Percentiles rank a stretch among this genome's conserved stretches.
These are phyloP conservation scores for Eledona agricola DNA, from an alignment of 2,888 invertebrate species.

Conservation along the genomic window DNA sequence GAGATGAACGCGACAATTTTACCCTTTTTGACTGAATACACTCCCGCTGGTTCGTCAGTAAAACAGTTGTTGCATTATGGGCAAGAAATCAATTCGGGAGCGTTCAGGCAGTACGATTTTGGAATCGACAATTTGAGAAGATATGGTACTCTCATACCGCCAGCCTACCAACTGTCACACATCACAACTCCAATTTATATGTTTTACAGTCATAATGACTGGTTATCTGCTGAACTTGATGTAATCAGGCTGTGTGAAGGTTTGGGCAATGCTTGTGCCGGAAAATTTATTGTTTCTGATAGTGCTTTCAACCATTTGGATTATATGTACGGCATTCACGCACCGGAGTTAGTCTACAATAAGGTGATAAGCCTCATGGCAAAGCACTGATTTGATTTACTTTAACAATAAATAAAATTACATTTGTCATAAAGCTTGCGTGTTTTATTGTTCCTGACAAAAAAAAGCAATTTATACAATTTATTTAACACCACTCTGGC, in stretches of 20 bases:
- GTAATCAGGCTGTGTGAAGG: constrained; percentile 61
- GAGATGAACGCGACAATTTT: constrained; percentile 50
- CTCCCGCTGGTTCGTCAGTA: constrained; percentile 62
- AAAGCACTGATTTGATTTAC: constrained; percentile 7
- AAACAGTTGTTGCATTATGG: constrained; percentile 75
- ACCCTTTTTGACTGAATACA: constrained; percentile 48
- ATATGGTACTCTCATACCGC: constrained; percentile 59
- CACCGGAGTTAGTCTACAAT: constrained; percentile 45
- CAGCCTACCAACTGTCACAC: constrained; percentile 52
- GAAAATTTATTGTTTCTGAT: constrained; percentile 64
- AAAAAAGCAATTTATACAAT: no score
- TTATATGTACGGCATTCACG: constrained; percentile 67
- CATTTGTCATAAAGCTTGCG: no score
- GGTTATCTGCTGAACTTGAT: constrained; percentile 61
- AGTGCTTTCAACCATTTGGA: constrained; percentile 68
- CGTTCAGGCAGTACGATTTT: constrained; percentile 66
- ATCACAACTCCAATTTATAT: constrained; percentile 60
- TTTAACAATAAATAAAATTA: no score
- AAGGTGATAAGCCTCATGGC: constrained; percentile 39
- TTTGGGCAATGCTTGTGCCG: constrained; percentile 60
- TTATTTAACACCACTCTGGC: no score
- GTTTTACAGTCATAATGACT: constrained; percentile 63
- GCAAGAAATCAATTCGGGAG: constrained; percentile 38
- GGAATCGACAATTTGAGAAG: constrained; percentile 57
- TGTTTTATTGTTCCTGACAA: no score